Evolutionary conservation across 2,113 vertebrate genomes (phyloP), one percentile per base, ranked within the genome.

Genomic region (Rhea pennata): DNA sequence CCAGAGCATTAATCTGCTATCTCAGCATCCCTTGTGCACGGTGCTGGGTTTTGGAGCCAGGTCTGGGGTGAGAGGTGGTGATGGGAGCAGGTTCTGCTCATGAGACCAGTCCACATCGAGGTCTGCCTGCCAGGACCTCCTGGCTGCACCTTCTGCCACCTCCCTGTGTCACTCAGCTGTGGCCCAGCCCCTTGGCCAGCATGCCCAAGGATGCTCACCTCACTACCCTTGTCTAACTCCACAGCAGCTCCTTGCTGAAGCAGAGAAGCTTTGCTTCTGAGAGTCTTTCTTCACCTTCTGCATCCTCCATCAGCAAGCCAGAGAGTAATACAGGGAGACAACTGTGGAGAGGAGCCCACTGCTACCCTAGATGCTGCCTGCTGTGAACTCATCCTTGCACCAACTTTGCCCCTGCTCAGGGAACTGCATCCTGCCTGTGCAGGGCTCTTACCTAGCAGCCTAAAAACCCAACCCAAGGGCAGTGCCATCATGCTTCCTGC

Each of bases 31-130:
- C 27, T 44, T 0, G 0, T 33, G 10, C 20, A 15, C 27, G 14
- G 10, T 27, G 27, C 39, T 27, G 33, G 13, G 65, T 61, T 84
- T 87, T 66, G 69, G 40, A 58, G 29, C 12, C 12, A 31, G 8
- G 17, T 31, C 54, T 90, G 40, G 15, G 10, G 12, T 61, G 54
- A 29, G 31, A 71, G 24, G 40, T 88, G 66, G 46, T 56, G 24
- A 3, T 17, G 33, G 61, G 82, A 31, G 21, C 50, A 26, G 9
- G 14, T 62, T 84, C 44, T 78, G n/a, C 11, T 9, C 27, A 7
- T 0, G 1, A 36, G 8, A 84, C 1, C 44, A 40, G 15, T 19
- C 4, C 6, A 12, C 21, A 8, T 22, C 9, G 16, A 6, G 19
- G 4, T 69, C 58, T 81, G n/a, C 61, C 70, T 74, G 17, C 13